Percentiles rank a stretch among this genome's conserved stretches.
Conservation (phyloP, 2,888 invertebrate genomes). For the Linnaemya vulpina region DNA sequence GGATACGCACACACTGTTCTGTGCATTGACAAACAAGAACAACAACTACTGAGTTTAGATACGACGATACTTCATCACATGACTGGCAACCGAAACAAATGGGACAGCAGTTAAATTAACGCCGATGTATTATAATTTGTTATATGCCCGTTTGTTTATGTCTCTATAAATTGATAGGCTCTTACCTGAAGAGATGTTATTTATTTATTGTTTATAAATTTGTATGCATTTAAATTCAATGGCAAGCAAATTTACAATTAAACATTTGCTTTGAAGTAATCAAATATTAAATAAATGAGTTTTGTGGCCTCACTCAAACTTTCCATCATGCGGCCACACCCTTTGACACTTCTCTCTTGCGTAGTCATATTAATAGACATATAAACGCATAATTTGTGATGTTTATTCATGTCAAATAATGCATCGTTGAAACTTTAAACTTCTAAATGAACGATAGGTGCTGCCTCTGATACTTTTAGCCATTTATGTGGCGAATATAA, state of each 20-base stretch:
- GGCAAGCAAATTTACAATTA: too few relatives aligned
- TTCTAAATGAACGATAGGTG: conserved; percentile 22
- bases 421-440: conserved; percentile 31
- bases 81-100: conserved; percentile 57
- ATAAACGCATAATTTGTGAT: conserved; percentile 51
- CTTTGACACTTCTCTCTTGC: background rate
- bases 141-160: conserved; percentile 15
- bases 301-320: too few relatives aligned
- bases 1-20: background rate
- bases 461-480: background rate
- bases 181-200: background rate
- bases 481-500: background rate
- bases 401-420: conserved; percentile 68
- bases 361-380: conserved; percentile 34
- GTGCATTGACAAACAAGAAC: background rate
- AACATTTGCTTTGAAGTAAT: too few relatives aligned
- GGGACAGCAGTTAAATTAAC: conserved; percentile 64
- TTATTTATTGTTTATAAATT: too few relatives aligned
- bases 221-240: too few relatives aligned
- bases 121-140: conserved; percentile 60
- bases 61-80: conserved; percentile 52
- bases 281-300: too few relatives aligned
- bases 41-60: conserved; percentile 27
- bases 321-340: background rate
- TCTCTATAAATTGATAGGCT: background rate